Evolutionary conservation across 2,113 vertebrate species (phyloP), one percentile per base, ranked within the genome.

Genomic region (Tragelaphus scriptus): DNA sequence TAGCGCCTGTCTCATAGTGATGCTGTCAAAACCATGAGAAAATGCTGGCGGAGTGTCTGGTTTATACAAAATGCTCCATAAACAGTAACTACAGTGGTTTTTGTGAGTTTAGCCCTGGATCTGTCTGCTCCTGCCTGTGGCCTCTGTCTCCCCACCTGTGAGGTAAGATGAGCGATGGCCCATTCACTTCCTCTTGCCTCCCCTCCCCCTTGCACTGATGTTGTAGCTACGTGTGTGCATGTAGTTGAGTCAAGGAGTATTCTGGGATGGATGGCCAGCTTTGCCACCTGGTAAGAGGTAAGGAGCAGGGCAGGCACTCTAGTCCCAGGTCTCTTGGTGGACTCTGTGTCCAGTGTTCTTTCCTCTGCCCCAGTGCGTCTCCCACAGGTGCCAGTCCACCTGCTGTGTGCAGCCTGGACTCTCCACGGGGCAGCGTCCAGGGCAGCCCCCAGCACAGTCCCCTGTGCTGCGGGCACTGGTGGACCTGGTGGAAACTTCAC

Each of bases 131-230:
- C 23, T 59, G 51, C 51, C 21, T 59, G 75, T 88, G 40, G 30
- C 36, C 77, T 95, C 77, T 75, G 51, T 88, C 88, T 95, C 88
- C 80, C 30, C 58, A 7, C 53, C n/a, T 90, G 19, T 28, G 47
- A 55, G 84, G 17, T 75, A 23, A 32, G 25, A 30, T 12, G 63
- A 59, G 6, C 2, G 30, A 36, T 16, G n/a, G 14, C 32, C 77
- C 88, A 19, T 84, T 21, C 16, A 44, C n/a, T 36, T 36, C 65
- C 10, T 47, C 89, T 30, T 10, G 1, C 32, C 30, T 75, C 36
- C 51, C 13, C 26, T 1, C 13, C 30, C 6, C 23, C 12, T 23
- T 30, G 2, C 15, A 14, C 56, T 14, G 40, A 5, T 40, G 32
- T 23, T 55, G 19, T 51, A 7, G 84, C 56, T 19, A 5, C 14